phyloP scores from a whole-genome alignment of 37 sponge, comb jelly and placozoan species.

The Geodia barretti region DNA sequence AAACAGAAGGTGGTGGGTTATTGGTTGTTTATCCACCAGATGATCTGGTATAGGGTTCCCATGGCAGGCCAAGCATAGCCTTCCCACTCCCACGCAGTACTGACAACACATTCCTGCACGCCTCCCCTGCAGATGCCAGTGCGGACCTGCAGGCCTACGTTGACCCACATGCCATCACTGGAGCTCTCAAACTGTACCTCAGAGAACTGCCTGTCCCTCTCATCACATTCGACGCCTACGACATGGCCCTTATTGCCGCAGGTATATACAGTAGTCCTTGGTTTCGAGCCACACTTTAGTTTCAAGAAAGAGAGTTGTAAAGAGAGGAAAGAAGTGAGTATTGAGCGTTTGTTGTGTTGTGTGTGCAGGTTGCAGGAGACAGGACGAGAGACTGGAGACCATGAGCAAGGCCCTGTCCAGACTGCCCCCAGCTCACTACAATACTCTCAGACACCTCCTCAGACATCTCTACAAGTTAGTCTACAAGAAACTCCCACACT shows the following conservation, averaged over 20 bases:
- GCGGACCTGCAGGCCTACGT: constrained; percentile 40
- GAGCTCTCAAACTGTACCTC: constrained; percentile 87
- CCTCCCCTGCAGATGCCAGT: constrained; percentile 45
- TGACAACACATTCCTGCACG: too few species aligned
- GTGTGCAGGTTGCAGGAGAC: not conserved
- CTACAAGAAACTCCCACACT: too few species aligned
- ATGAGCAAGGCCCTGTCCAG: constrained; percentile 56
- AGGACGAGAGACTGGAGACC: constrained; percentile 65
- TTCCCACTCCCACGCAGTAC: too few species aligned
- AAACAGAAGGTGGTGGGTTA: too few species aligned
- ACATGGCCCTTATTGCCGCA: constrained; percentile 78
- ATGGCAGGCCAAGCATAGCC: too few species aligned
- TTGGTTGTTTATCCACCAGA: too few species aligned
- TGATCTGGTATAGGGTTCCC: too few species aligned
- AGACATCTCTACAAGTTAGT: constrained; percentile 77
- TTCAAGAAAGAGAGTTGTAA: not conserved
- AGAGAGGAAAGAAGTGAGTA: not conserved
- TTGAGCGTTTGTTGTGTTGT: not conserved
- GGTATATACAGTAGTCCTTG: constrained; percentile 67
- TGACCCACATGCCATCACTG: constrained; percentile 78
- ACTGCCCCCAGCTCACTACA: constrained; percentile 84
- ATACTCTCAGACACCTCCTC: constrained; percentile 77
- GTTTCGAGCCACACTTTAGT: too few species aligned
- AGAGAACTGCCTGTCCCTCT: constrained; percentile 93
- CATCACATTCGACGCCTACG: constrained; percentile 81